Percentiles rank a stretch among this genome's conserved stretches.
Evolutionary conservation across 2,888 invertebrate genomes (phyloP).

Genomic region (Ormyrus rosae): DNA sequence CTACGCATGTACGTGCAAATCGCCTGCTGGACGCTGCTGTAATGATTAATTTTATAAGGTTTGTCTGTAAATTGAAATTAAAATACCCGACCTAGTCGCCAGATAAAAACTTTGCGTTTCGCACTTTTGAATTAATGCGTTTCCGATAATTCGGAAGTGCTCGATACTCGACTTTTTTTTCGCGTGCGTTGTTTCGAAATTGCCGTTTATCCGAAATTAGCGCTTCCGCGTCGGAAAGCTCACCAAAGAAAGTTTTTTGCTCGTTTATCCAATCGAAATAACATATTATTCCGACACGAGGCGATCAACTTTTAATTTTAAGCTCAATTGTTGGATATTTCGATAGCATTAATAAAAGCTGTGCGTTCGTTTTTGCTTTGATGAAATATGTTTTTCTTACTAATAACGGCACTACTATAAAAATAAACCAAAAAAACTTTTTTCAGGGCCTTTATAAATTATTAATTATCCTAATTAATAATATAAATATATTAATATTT

Average conservation of each 20-base stretch:
- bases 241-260: constrained; percentile 24
- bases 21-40: constrained; percentile 17
- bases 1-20: constrained; percentile 1
- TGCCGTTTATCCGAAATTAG: not conserved
- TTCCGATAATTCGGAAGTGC: constrained; percentile 37
- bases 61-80: constrained; percentile 43
- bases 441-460: too few relatives aligned
- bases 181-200: constrained; percentile 8
- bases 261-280: constrained; percentile 1
- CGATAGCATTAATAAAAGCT: constrained; percentile 19
- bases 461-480: too few relatives aligned
- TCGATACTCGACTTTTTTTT: not conserved
- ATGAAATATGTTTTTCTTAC: constrained; percentile 24
- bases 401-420: too few relatives aligned
- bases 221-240: not conserved
- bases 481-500: too few relatives aligned
- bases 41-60: constrained; percentile 50
- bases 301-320: constrained; percentile 18
- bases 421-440: too few relatives aligned
- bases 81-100: constrained; percentile 2
- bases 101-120: constrained; percentile 9
- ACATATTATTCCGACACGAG: constrained; percentile 2
- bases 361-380: not conserved
- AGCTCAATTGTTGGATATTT: constrained; percentile 22
- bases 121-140: constrained; percentile 39